These are phyloP conservation scores for Zygaena filipendulae DNA, from an alignment of 2,888 invertebrate species.

Conservation along the genomic window DNA sequence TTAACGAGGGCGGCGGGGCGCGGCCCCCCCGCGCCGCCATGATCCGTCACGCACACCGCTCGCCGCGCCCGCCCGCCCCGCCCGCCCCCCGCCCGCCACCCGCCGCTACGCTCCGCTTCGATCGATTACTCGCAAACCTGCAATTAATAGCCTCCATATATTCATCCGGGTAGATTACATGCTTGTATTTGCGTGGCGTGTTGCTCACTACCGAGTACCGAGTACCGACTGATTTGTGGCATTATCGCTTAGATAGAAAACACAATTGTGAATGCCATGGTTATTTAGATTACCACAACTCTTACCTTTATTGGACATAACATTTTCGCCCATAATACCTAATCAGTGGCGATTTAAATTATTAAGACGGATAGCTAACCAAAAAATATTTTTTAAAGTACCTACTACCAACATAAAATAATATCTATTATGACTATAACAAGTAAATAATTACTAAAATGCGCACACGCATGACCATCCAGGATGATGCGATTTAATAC, in stretches of 20 bases:
- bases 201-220: conserved; percentile 14
- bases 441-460: no score
- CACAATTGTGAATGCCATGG: no score
- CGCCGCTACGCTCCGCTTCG: conserved; percentile 27
- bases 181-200: conserved; percentile 42
- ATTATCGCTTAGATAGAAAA: no score
- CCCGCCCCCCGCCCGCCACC: conserved; percentile 14
- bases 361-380: no score
- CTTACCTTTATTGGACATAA: background rate
- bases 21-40: conserved; percentile 62
- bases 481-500: no score
- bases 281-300: background rate
- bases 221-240: no score
- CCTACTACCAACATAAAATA: no score
- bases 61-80: conserved; percentile 18
- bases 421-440: no score
- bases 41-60: conserved; percentile 61
- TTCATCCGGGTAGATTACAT: conserved; percentile 56
- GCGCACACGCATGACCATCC: no score
- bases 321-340: conserved; percentile 13
- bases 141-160: conserved; percentile 62
- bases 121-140: conserved; percentile 61
- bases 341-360: conserved; percentile 11
- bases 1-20: conserved; percentile 59
- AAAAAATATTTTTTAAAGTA: no score